phyloP scores from a whole-genome alignment of 1,140 invertebrate species.

The Lerema accius region DNA sequence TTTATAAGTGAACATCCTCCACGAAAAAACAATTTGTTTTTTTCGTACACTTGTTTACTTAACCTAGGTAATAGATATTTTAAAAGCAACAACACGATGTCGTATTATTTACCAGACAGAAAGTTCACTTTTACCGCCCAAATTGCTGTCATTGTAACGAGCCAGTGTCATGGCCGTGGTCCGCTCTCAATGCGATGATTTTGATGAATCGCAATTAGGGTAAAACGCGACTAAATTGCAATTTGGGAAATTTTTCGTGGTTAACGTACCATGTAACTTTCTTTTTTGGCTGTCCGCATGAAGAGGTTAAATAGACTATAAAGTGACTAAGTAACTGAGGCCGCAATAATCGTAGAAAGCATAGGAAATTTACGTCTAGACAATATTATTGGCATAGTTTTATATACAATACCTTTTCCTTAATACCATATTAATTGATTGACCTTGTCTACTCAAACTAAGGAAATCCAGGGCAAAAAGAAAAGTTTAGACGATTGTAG shows the following conservation, averaged over 20 bases:
- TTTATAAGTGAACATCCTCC: too few relatives aligned
- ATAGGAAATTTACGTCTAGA: slow-evolving; percentile 37
- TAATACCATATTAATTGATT: background rate
- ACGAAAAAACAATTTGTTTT: too few relatives aligned
- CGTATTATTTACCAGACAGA: slow-evolving; percentile 19
- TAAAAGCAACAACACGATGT: slow-evolving; percentile 6
- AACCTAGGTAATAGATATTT: too few relatives aligned
- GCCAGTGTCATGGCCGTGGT: slow-evolving; percentile 49
- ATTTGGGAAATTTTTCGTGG: slow-evolving; percentile 68
- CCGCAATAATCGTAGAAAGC: slow-evolving; percentile 43
- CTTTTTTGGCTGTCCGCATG: slow-evolving; percentile 56
- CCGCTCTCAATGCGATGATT: slow-evolving; percentile 52
- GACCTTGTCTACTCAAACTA: background rate
- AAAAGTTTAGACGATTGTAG: too few relatives aligned
- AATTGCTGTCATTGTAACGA: slow-evolving; percentile 60
- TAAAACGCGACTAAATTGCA: slow-evolving; percentile 72
- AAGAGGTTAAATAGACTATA: slow-evolving; percentile 76
- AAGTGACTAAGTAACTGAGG: slow-evolving; percentile 47
- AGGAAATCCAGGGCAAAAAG: background rate
- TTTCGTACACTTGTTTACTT: too few relatives aligned
- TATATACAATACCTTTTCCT: background rate
- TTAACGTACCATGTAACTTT: slow-evolving; percentile 73
- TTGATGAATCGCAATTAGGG: slow-evolving; percentile 72
- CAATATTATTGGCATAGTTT: slow-evolving; percentile 13
- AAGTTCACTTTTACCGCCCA: slow-evolving; percentile 53